phyloP scores from a whole-genome alignment of 2,113 vertebrate genomes.

The Callipepla squamata region DNA sequence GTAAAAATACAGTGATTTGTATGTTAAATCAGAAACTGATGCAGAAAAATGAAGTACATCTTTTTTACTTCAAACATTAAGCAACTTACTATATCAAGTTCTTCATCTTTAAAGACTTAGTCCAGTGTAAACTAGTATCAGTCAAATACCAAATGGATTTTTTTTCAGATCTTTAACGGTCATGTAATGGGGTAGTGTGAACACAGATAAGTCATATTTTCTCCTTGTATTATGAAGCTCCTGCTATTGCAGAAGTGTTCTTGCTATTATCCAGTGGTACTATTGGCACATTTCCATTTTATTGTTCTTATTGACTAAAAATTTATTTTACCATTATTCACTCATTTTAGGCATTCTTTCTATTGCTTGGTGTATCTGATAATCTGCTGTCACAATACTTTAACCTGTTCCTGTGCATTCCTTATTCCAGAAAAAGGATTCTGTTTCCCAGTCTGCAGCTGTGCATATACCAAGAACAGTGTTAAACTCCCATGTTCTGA shows the following conservation, averaged over 20 bases:
- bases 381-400: fast-evolving
- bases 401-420: neutral
- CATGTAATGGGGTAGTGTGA: neutral
- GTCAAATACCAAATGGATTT: neutral
- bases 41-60: neutral
- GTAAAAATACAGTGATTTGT: slow-evolving; percentile 16
- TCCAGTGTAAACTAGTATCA: neutral
- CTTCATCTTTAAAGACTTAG: neutral
- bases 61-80: neutral
- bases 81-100: neutral
- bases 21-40: neutral
- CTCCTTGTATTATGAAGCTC: neutral
- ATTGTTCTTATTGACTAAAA: neutral
- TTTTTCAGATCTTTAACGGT: neutral
- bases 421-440: neutral
- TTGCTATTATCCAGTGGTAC: neutral
- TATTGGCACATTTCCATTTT: neutral
- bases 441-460: neutral
- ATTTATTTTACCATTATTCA: neutral
- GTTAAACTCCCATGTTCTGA: neutral
- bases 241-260: neutral
- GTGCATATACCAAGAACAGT: fast-evolving
- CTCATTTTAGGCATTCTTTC: neutral
- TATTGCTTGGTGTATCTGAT: neutral
- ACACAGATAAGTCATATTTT: neutral